A percentile compares a stretch with the other conserved stretches of the same genome.
Conservation (phyloP, 2,888 invertebrate genomes). For the Micropterix aruncella region DNA sequence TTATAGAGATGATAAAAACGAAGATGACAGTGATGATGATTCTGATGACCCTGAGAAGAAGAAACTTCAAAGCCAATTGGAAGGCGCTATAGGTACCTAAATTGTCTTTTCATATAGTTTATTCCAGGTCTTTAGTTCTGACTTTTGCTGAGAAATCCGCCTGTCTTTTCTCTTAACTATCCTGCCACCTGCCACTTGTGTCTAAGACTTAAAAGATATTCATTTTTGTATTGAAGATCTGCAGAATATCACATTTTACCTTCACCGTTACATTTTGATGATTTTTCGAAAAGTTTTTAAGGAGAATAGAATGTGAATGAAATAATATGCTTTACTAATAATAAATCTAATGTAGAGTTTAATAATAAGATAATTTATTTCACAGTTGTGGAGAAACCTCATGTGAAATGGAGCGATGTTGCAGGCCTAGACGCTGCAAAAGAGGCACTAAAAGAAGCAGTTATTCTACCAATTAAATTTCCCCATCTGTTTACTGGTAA, state of each 20-base stretch:
- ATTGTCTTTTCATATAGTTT: too few species aligned
- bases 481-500: conserved; percentile 91
- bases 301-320: conserved; percentile 59
- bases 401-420: conserved; percentile 86
- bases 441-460: conserved; percentile 85
- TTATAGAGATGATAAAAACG: conserved; percentile 50
- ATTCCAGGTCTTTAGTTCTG: too few species aligned
- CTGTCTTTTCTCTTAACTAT: too few species aligned
- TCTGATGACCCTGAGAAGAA: conserved; percentile 93
- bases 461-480: conserved; percentile 84
- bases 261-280: conserved; percentile 4
- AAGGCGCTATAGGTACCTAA: conserved; percentile 91
- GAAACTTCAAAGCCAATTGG: conserved; percentile 81
- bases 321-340: conserved; percentile 60
- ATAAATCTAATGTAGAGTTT: conserved; percentile 32
- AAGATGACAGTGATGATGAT: conserved; percentile 78
- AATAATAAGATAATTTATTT: neutral
- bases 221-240: too few species aligned
- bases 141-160: too few species aligned
- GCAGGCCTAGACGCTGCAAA: conserved; percentile 84
- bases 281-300: conserved; percentile 28
- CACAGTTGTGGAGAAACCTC: conserved; percentile 70
- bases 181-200: too few species aligned
- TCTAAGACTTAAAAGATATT: too few species aligned
- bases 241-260: too few species aligned